Evolutionary conservation across 2,113 vertebrate genomes (phyloP).

Genomic region (Gambusia holbrooki): DNA sequence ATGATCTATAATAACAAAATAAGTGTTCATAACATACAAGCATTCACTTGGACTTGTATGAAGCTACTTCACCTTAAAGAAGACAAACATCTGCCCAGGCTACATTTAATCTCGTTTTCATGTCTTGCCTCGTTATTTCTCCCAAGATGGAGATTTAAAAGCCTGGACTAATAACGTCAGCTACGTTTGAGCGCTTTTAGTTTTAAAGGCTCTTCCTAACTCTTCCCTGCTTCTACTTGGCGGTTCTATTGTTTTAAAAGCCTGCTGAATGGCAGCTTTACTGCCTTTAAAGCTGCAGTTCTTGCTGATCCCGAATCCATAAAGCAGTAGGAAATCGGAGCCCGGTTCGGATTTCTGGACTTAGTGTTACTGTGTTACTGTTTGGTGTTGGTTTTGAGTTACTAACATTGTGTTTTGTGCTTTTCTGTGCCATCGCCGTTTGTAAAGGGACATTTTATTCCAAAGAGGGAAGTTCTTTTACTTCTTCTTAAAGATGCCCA

Average conservation of each 20-base stretch:
- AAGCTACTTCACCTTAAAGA: constrained; percentile 19
- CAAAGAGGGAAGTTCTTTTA: not conserved
- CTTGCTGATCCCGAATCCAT: constrained; percentile 5
- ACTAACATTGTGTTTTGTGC: not conserved
- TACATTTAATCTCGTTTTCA: not conserved
- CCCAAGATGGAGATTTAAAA: not conserved
- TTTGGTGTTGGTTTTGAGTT: not conserved
- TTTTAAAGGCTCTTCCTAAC: not conserved
- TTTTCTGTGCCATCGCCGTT: not conserved
- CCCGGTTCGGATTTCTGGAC: not conserved
- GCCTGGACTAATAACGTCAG: not conserved
- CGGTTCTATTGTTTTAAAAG: not conserved
- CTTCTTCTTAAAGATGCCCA: not conserved
- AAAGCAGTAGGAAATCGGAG: not conserved
- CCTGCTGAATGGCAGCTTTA: not conserved
- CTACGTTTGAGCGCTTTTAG: not conserved
- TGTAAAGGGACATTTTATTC: not conserved
- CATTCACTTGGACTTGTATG: no score
- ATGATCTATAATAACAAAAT: no score
- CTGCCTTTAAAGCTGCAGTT: not conserved
- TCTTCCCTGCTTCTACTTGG: not conserved
- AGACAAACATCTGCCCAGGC: not conserved
- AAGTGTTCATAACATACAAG: no score
- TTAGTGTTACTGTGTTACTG: not conserved
- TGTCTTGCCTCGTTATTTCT: not conserved